A percentile compares a stretch with the other conserved stretches of the same genome.
Conservation (phyloP, 2,113 vertebrate species). For the Myodes glareolus region DNA sequence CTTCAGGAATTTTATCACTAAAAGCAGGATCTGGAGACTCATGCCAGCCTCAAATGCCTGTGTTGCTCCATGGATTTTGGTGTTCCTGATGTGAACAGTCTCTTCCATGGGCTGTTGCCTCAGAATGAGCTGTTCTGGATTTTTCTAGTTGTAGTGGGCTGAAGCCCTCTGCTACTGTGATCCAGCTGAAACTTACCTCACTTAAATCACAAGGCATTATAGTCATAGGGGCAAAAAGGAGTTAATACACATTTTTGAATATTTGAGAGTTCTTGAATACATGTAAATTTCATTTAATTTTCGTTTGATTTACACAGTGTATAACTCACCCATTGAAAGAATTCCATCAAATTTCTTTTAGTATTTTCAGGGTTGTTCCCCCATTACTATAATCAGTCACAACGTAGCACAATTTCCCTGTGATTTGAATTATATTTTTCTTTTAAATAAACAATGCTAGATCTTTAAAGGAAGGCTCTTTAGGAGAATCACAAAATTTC, state of each 20-base stretch:
- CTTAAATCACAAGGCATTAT: neutral
- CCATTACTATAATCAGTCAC: neutral
- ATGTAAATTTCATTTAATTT: neutral
- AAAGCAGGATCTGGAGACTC: neutral
- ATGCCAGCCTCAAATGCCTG: neutral
- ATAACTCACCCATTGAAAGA: neutral
- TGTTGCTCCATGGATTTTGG: neutral
- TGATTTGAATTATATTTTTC: neutral
- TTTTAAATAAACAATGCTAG: slow-evolving; percentile 26
- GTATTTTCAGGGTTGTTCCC: neutral
- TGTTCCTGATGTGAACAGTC: neutral
- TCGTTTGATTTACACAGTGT: neutral
- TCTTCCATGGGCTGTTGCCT: too few relatives aligned
- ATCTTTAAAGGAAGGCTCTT: neutral
- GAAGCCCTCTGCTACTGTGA: neutral
- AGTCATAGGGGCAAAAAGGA: neutral
- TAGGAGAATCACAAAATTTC: slow-evolving; percentile 6
- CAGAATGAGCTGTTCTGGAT: neutral
- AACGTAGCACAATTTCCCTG: neutral
- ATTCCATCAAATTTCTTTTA: neutral
- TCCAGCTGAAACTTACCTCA: too few relatives aligned
- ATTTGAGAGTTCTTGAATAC: neutral
- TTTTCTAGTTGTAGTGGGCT: neutral
- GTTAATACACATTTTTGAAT: neutral
- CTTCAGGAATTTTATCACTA: too few relatives aligned